Base-by-base conservation (phyloP, 2,113 vertebrate species). In the Syrrhaptes paradoxus region DNA sequence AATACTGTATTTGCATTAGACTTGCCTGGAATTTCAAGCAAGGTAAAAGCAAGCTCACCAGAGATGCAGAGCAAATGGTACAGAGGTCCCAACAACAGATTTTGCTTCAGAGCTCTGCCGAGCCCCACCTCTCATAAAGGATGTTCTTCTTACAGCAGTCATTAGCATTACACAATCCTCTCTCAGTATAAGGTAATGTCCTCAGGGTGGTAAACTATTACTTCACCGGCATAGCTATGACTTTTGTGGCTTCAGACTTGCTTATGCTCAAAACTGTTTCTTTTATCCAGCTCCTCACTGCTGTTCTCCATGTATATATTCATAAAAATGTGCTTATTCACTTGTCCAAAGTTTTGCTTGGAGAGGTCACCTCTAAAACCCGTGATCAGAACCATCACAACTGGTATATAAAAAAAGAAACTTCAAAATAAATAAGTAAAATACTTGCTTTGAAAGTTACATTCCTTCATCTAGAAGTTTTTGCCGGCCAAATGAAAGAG, bases 331-430 rank as follows among this genome's bases (percentile, higher is more conserved):
- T 43, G 31, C 14, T 67, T 59, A 67, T 70, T 67, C 31, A n/a
- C 18, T 73, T 41, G 11, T 9, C 16, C 11, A 22, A 80, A 48
- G 10, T 45, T 57, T 65, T 81, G 16, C 46, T 71, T 74, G 46
- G 25, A 49, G 25, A 74, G 15, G 18, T 20, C 43, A 74, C 29
- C 9, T 57, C 62, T 74, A 45, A 72, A 93, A 81, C 14, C 17
- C 0, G 0, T 49, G 52, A 51, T 4, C 31, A 77, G 29, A 52
- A 36, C 48, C 38, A 59, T 20, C n/a, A 32, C 4, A 9, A 11
- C 55, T 48, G 36, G 9, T 17, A 41, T 13, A 41, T 13, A 12
- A 32, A 49, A 38, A 63, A 65, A 48, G 68, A 28, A 25, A 11
- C 28, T 12, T 12, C 54, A 58, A 55, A 51, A 73, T 2, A 58